phyloP scores from a whole-genome alignment of 2,888 invertebrate genomes.

The Pomacea canaliculata region DNA sequence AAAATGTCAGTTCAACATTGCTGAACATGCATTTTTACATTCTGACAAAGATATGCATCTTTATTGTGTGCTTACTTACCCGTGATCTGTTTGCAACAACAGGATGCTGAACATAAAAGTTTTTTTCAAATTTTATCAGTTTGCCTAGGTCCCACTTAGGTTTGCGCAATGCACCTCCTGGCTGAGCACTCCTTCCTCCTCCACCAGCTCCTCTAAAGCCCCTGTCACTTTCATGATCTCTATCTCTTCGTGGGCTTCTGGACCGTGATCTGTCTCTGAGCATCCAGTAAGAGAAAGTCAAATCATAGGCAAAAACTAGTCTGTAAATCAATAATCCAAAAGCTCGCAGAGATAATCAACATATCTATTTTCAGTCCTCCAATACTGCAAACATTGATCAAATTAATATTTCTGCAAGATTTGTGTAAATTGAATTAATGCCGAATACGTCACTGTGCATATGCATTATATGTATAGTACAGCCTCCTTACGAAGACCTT shows the following conservation, averaged over 20 bases:
- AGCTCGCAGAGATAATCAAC: too few species aligned
- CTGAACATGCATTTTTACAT: too few species aligned
- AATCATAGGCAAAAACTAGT: too few species aligned
- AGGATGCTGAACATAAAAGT: conserved; percentile 89
- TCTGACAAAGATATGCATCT: not conserved
- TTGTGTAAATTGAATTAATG: too few species aligned
- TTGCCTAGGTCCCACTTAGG: conserved; percentile 87
- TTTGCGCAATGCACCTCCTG: conserved; percentile 84
- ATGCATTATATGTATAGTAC: too few species aligned
- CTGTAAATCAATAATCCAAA: too few species aligned
- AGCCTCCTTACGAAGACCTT: too few species aligned
- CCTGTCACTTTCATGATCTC: conserved; percentile 21
- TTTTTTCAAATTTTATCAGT: conserved; percentile 88
- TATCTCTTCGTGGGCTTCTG: conserved; percentile 3
- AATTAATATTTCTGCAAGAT: too few species aligned
- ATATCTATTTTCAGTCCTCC: too few species aligned
- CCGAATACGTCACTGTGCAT: too few species aligned
- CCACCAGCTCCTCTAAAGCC: conserved; percentile 41
- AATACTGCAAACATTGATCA: too few species aligned
- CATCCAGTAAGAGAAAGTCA: not conserved
- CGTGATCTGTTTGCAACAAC: conserved; percentile 75
- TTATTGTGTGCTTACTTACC: conserved; percentile 65
- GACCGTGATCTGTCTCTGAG: conserved; percentile 19
- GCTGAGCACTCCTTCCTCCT: conserved; percentile 72
- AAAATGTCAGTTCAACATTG: too few species aligned